phyloP scores from a whole-genome alignment of 2,113 vertebrate species.

The Laterallus jamaicensis region DNA sequence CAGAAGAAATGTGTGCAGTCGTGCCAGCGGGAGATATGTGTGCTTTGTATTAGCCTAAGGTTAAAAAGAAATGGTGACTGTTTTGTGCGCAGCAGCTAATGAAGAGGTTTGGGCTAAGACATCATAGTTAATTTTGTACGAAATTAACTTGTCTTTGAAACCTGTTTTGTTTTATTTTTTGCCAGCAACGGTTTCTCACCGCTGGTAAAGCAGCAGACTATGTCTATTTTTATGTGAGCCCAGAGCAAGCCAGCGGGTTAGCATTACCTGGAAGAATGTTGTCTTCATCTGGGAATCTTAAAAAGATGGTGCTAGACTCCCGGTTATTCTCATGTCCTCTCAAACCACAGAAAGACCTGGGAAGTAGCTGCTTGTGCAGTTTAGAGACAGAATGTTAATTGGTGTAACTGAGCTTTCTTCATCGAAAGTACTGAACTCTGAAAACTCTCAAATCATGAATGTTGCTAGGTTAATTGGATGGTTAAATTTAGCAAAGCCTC shows the following conservation, averaged over 20 bases:
- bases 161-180: slow-evolving; percentile 36
- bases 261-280: neutral
- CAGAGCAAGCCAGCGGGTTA: neutral
- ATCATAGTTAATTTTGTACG: slow-evolving; percentile 17
- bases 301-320: neutral
- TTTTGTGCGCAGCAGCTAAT: slow-evolving; percentile 19
- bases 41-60: slow-evolving; percentile 23
- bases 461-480: slow-evolving; percentile 46
- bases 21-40: neutral
- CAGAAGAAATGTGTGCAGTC: slow-evolving; percentile 9
- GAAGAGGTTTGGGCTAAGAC: neutral
- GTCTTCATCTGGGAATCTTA: neutral
- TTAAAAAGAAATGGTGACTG: neutral
- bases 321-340: neutral
- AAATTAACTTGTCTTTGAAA: slow-evolving; percentile 52
- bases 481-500: slow-evolving; percentile 38
- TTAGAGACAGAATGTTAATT: neutral
- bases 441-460: slow-evolving; percentile 10
- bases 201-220: neutral
- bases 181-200: slow-evolving; percentile 9
- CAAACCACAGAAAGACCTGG: neutral
- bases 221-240: neutral
- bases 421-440: neutral
- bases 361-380: neutral
- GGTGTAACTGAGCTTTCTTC: slow-evolving; percentile 6